Percentiles rank a stretch among this genome's conserved stretches.
phyloP scores from a whole-genome alignment of 2,797 vertebrate species.

The Setipinna tenuifilis region DNA sequence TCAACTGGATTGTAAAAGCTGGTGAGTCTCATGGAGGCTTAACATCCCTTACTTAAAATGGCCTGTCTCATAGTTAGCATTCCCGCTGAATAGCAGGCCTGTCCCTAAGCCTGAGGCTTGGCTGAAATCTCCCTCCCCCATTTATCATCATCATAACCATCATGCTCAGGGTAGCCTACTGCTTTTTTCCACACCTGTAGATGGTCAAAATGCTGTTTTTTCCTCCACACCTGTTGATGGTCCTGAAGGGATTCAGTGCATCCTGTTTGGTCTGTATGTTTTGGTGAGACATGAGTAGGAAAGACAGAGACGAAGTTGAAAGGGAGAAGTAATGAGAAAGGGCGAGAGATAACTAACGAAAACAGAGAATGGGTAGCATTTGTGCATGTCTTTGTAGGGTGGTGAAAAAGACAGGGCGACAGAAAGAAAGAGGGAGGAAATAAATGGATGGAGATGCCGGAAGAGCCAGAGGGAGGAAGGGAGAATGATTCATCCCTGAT shows the following conservation, averaged over 20 bases:
- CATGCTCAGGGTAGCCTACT: not conserved
- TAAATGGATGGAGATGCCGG: slow-evolving; percentile 73
- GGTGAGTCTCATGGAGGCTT: not conserved
- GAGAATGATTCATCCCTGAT: slow-evolving; percentile 74
- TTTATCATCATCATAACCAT: not conserved
- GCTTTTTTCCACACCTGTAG: not conserved
- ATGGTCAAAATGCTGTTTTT: not conserved
- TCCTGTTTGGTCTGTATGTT: not conserved
- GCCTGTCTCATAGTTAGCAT: not conserved
- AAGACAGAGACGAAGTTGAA: not conserved
- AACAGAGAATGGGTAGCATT: not conserved
- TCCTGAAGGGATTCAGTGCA: not conserved
- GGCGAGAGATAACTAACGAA: not conserved
- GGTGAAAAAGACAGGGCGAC: not conserved
- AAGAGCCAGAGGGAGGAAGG: slow-evolving; percentile 28
- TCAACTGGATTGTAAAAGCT: not conserved
- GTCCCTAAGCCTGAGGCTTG: not conserved
- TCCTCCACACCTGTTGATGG: too few species aligned
- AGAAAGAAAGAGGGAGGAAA: slow-evolving; percentile 69
- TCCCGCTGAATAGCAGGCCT: slow-evolving; percentile 1
- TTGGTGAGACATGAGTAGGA: not conserved
- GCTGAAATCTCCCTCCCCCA: not conserved
- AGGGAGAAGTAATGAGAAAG: not conserved
- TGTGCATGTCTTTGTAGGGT: not conserved
- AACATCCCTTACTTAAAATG: slow-evolving; percentile 8